Evolutionary conservation across 2,888 invertebrate genomes (phyloP), one percentile per base, ranked within the genome.

Genomic region (Pinctada fucata): DNA sequence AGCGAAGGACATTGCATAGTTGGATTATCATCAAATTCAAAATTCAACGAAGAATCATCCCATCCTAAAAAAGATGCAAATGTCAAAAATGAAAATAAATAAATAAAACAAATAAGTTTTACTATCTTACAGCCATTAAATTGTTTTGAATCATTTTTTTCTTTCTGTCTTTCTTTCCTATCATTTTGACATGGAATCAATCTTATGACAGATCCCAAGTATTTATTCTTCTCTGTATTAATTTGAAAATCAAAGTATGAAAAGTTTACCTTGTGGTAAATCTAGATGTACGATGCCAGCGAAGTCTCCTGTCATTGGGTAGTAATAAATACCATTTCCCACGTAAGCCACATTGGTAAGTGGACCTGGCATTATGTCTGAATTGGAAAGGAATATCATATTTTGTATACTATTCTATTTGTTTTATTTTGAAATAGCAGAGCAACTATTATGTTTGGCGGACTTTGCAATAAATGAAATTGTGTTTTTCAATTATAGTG

Each of bases 241-340:
- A 16, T 67, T 10, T 31, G 3, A 3, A n/a, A 67, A 5, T 16
- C 31, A 16, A 67, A 45, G 6, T 31, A 47, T 31, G 10, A 67
- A 67, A 13, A 67, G 16, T 67, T 65, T 73, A 86, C 86, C 86
- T 75, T 72, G 70, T 52, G 83, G 82, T 45, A 66, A 64, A 5
- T 81, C 82, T 82, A 84, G 82, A 65, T 84, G 64, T 3, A 86
- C 76, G 8, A 85, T 75, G 50, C 83, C 83, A 82, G 83, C 84
- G 48, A 86, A 85, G 65, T 78, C 66, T 47, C 79, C 82, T 47
- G 75, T 77, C 2, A 58, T 10, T 3, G 79, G 78, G 63, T 80
- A 77, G 64, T 83, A 86, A 78, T 79, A 82, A 6, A 86, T 72
- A n/a, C 84, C 83, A 64, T 69, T 66, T 2, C 82, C 83, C 58